Percentiles rank a stretch among this genome's conserved stretches.
Conservation (phyloP, 2,888 invertebrate species). For the Drosophila paranaensis region DNA sequence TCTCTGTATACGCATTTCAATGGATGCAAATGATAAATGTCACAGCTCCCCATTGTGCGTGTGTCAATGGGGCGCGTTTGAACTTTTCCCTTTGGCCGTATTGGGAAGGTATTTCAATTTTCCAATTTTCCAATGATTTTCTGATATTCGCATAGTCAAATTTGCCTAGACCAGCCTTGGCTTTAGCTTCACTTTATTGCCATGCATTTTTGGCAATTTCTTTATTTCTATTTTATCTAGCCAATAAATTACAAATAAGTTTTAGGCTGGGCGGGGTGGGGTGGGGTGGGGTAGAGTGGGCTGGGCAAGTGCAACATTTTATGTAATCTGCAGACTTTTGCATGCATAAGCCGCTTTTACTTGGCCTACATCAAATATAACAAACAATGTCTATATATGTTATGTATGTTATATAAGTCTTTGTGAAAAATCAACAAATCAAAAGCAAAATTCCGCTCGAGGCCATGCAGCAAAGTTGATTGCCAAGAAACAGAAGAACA, state of each 20-base stretch:
- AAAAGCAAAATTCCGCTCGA: constrained; percentile 41
- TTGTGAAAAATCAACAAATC: constrained; percentile 69
- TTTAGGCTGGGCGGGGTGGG: not conserved
- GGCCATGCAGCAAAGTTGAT: constrained; percentile 66
- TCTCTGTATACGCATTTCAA: constrained; percentile 21
- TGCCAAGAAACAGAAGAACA: constrained; percentile 52
- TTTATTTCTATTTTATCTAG: constrained; percentile 65
- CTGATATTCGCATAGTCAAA: constrained; percentile 57
- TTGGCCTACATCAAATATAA: constrained; percentile 59
- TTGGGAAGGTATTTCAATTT: constrained; percentile 41
- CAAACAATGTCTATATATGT: constrained; percentile 18
- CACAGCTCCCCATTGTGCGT: constrained; percentile 50
- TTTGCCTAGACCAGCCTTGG: constrained; percentile 38
- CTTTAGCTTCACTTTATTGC: constrained; percentile 39
- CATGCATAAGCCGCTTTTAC: constrained; percentile 73
- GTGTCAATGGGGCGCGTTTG: constrained; percentile 57
- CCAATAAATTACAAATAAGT: constrained; percentile 71
- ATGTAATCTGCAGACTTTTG: constrained; percentile 68
- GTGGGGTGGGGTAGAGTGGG: no score
- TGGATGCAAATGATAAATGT: constrained; percentile 67
- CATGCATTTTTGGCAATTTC: constrained; percentile 63
- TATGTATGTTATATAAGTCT: constrained; percentile 39
- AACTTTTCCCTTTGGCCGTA: constrained; percentile 23
- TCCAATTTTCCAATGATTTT: constrained; percentile 70
- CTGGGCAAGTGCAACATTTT: constrained; percentile 40